Percentiles rank a stretch among this genome's conserved stretches.
Conservation (phyloP, 2,113 vertebrate genomes). For the Gorsachius goisagi region DNA sequence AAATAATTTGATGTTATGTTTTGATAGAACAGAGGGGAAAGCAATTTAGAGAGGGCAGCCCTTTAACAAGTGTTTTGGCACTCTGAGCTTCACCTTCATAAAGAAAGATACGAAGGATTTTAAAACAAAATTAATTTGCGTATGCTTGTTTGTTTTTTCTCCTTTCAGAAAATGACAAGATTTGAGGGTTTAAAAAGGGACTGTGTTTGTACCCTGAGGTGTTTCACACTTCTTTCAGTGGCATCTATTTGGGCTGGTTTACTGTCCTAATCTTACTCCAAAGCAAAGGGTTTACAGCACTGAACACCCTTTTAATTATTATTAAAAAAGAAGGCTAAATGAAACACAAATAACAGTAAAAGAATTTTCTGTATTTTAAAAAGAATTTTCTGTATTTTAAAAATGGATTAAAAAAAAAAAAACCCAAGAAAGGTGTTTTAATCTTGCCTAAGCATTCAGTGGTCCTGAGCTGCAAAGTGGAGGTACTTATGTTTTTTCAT, state of each 20-base stretch:
- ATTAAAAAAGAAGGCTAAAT: neutral
- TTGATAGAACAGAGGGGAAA: neutral
- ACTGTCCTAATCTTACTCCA: neutral
- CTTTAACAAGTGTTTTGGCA: neutral
- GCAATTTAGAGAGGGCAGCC: neutral
- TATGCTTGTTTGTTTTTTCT: neutral
- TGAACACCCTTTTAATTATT: neutral
- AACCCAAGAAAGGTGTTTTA: neutral
- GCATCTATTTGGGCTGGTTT: neutral
- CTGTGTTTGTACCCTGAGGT: too few relatives aligned
- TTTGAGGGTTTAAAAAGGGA: neutral
- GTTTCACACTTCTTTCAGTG: neutral
- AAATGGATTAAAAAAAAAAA: neutral
- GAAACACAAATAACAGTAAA: neutral
- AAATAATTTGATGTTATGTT: neutral
- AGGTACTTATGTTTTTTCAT: neutral
- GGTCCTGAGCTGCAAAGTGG: neutral
- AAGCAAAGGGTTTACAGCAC: neutral
- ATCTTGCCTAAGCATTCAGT: neutral
- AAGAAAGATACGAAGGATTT: neutral
- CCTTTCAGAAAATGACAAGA: neutral
- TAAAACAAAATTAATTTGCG: neutral
- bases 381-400: neutral
- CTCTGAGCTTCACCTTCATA: neutral
- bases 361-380: neutral